Percentiles rank a stretch among this genome's conserved stretches.
Evolutionary conservation across 2,113 vertebrate species (phyloP).

Genomic region (Delphinapterus leucas): DNA sequence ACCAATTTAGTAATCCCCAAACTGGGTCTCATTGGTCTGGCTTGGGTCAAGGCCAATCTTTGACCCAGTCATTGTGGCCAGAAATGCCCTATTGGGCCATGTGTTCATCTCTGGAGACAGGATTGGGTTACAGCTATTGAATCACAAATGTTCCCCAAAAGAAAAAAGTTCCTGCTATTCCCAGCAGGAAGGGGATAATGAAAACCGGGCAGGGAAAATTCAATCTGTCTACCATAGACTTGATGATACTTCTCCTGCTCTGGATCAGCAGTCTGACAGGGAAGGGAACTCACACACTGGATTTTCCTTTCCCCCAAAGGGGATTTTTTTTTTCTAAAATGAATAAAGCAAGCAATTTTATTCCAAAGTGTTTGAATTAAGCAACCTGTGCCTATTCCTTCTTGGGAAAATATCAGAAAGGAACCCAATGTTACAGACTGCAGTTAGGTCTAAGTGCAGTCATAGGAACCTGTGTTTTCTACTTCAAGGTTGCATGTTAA

Average conservation of each 20-base stretch:
- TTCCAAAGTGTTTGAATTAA: not conserved
- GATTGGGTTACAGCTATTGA: not conserved
- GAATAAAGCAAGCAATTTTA: not conserved
- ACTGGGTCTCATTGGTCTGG: not conserved
- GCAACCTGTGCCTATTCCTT: not conserved
- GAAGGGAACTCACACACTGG: not conserved
- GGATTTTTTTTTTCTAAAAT: not conserved
- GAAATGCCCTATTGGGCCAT: not conserved
- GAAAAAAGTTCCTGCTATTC: not conserved
- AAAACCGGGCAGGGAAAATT: not conserved
- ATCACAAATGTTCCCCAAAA: not conserved
- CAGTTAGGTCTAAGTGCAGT: not conserved
- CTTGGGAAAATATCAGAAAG: not conserved
- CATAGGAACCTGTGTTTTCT: not conserved
- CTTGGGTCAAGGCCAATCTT: not conserved
- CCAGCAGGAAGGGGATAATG: not conserved
- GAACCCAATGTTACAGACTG: not conserved
- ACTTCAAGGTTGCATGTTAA: not conserved
- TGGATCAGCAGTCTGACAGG: not conserved
- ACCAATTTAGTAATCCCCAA: not conserved
- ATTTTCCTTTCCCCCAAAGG: not conserved
- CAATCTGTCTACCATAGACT: not conserved
- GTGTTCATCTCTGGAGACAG: not conserved
- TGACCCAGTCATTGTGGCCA: not conserved
- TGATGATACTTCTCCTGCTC: not conserved